Conservation (phyloP, 2,888 invertebrate species). For the Drosophila fungiperda region DNA sequence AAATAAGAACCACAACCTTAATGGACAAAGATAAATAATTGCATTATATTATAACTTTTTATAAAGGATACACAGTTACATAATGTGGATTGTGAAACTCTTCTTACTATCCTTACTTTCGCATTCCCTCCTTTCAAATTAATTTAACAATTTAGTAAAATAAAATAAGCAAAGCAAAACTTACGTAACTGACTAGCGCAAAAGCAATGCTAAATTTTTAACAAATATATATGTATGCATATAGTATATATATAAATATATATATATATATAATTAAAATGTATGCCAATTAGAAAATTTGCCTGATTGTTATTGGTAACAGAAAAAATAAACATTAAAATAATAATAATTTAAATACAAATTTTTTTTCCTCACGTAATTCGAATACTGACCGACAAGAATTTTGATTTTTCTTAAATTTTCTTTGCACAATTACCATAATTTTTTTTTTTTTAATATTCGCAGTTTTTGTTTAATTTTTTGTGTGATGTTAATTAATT, state of each 20-base stretch:
- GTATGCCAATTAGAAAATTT: slow-evolving; percentile 54
- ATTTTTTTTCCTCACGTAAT: slow-evolving; percentile 65
- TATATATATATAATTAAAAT: slow-evolving; percentile 15
- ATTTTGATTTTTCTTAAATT: slow-evolving; percentile 45
- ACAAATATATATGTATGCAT: slow-evolving; percentile 9
- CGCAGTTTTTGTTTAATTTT: slow-evolving; percentile 42
- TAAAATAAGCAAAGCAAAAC: slow-evolving; percentile 52
- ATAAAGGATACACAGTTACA: slow-evolving; percentile 44
- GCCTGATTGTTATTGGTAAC: slow-evolving; percentile 34
- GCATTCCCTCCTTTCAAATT: not conserved
- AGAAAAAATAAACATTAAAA: slow-evolving; percentile 40
- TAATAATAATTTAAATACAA: slow-evolving; percentile 58
- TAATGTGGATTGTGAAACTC: slow-evolving; percentile 40
- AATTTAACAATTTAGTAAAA: slow-evolving; percentile 45
- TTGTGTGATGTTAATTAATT: slow-evolving; percentile 26
- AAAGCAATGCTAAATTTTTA: slow-evolving; percentile 53
- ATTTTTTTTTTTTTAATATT: slow-evolving; percentile 46
- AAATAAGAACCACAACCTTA: slow-evolving; percentile 83
- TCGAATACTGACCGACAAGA: slow-evolving; percentile 78
- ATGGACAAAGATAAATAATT: slow-evolving; percentile 76
- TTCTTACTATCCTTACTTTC: not conserved
- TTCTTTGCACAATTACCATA: slow-evolving; percentile 40
- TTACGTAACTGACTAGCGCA: slow-evolving; percentile 65
- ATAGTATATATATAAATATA: slow-evolving; percentile 10
- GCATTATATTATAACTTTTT: slow-evolving; percentile 58